Evolutionary conservation across 1,140 invertebrate genomes (phyloP), one percentile per base, ranked within the genome.

Genomic region (Drosophila grimshawi): DNA sequence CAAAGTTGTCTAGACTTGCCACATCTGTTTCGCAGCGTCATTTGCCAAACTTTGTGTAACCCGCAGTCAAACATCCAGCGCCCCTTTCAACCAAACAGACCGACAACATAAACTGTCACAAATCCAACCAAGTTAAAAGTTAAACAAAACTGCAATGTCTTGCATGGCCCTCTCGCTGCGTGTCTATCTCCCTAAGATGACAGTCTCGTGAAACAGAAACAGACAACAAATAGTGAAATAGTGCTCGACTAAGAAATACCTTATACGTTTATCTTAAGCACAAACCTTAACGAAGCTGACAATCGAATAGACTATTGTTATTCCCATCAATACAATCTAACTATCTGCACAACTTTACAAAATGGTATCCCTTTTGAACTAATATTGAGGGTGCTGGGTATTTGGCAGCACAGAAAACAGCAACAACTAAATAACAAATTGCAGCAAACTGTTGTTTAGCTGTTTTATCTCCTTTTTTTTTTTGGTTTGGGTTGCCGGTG

Each of bases 61-160:
- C 41, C 39, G 30, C 61, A 32, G 35, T n/a, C 43, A n/a, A 37
- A 10, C 51, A 41, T 6, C 33, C 43, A 6, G 5, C 8, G 29
- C 52, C n/a, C 29, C 52, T n/a, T 60, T 29, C 43, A 29, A 39
- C 33, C 55, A 55, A 43, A 48, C 11, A 5, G 37, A 59, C 45
- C 56, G 41, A 55, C 46, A 60, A 70, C 72, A 75, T 49, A 68
- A 76, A 56, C 48, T 76, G 80, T 76, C 81, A 77, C 66, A 83
- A 85, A 85, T 83, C 77, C 72, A 52, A 57, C 19, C 64, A 77
- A 60, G 72, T 79, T 52, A 82, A 85, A 85, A 83, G 81, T 83
- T 78, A 83, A 79, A 83, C 80, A 78, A 73, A 76, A 83, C 62
- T 64, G 60, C 62, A 71, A 66, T 55, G 67, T 33, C 72, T 59